A percentile compares a stretch with the other conserved stretches of the same genome.
Evolutionary conservation across 2,113 vertebrate genomes (phyloP).

Genomic region (Pollachius pollachius): DNA sequence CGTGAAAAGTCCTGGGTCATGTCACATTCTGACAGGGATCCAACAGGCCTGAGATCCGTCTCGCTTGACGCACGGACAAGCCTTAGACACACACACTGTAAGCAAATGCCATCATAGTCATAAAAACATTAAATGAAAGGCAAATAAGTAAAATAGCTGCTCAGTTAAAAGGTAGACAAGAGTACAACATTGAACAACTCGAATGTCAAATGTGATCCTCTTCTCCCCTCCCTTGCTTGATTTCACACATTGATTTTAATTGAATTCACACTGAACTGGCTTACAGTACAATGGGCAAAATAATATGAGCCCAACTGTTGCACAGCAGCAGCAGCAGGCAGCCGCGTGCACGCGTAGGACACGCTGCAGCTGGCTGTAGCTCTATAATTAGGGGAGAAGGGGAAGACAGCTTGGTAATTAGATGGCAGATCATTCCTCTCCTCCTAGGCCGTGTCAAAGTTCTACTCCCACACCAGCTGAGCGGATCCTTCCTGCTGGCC

Average conservation of each 20-base stretch:
- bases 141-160: not conserved
- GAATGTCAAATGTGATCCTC: too few species aligned
- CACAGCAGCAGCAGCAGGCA: not conserved
- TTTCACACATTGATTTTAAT: too few species aligned
- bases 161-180: not conserved
- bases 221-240: too few species aligned
- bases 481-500: not conserved
- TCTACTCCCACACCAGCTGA: conserved; percentile 48
- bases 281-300: too few species aligned
- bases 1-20: conserved; percentile 5
- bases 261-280: too few species aligned
- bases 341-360: conserved; percentile 15
- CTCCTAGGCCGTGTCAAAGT: conserved; percentile 36
- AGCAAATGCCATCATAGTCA: not conserved
- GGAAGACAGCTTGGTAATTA: conserved; percentile 62
- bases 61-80: conserved; percentile 18
- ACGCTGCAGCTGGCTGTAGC: conserved; percentile 53
- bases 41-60: conserved; percentile 7
- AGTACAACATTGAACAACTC: too few species aligned
- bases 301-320: too few species aligned
- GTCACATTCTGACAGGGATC: conserved; percentile 11
- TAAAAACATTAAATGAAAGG: not conserved
- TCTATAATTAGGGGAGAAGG: conserved; percentile 54
- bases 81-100: not conserved
- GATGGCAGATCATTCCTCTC: conserved; percentile 48